Evolutionary conservation across 2,888 invertebrate genomes (phyloP), one percentile per base, ranked within the genome.

Genomic region (Ypsolopha scabrella): DNA sequence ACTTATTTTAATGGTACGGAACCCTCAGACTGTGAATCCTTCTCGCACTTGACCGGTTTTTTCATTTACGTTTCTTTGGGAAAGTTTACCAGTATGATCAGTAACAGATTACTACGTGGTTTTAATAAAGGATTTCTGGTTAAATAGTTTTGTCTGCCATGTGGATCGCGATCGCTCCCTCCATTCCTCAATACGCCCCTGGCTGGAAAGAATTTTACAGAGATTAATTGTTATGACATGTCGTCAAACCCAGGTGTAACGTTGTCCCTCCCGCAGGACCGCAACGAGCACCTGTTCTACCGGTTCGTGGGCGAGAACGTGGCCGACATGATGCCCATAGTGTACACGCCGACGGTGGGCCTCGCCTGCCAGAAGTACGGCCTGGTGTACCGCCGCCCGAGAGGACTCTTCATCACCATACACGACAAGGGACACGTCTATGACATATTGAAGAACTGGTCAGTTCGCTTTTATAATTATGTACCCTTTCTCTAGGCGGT

Each of bases 301-400:
- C 92, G 94, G 37, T 91, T 98, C 49, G 83, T 99, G 45, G 90
- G 91, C 11, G 94, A 96, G 60, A 92, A 99, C 73, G 94, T 98
- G 33, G 90, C 93, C 47, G 91, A 94, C 57, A 91, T 97, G 89
- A 97, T 99, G 96, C 99, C 99, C 0, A 89, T 99, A 55, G 97
- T 99, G n/a, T 99, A 99, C 82, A 99, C 99, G 0, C 99, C 99
- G 0, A 97, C 97, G 0, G 99, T 99, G 9, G 99, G 99, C 6
- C 87, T 94, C 62, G 99, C 98, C 35, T 99, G 99, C 80, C 98
- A 99, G 86, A 95, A 97, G 75, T 99, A 94, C 79, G 98, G 99
- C 14, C 89, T 97, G 57, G 92, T 98, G 57, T 97, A 92, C 83
- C 92, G 94, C 60, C 89, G 96, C 58, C 97, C 98, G 1, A 91